Conservation (phyloP, 1,140 invertebrate species). For the Delia radicum region DNA sequence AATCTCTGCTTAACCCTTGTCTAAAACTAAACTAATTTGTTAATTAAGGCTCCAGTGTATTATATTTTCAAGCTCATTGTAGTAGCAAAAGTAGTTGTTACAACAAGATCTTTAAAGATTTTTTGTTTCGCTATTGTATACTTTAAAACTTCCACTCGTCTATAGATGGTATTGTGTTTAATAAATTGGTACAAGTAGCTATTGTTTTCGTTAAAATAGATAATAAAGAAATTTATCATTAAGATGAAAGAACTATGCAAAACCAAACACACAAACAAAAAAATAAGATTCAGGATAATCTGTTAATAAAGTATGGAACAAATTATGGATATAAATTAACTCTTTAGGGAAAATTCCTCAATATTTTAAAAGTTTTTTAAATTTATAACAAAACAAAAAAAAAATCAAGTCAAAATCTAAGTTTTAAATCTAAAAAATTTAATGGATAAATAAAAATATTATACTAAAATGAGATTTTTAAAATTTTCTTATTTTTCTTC, state of each 20-base stretch:
- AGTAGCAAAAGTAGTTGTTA: background rate
- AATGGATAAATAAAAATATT: too few relatives aligned
- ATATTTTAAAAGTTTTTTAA: too few relatives aligned
- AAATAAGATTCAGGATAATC: background rate
- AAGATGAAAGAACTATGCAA: background rate
- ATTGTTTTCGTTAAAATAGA: background rate
- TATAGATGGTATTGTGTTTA: background rate
- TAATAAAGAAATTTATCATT: constrained; percentile 5
- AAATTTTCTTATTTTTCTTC: too few relatives aligned
- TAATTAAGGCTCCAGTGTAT: background rate
- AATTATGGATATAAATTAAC: background rate
- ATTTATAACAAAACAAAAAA: too few relatives aligned
- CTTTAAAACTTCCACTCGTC: background rate
- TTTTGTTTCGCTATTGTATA: background rate
- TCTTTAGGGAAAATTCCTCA: too few relatives aligned
- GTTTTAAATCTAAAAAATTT: too few relatives aligned
- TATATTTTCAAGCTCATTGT: background rate
- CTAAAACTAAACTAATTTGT: too few relatives aligned
- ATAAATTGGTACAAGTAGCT: background rate
- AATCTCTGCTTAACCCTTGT: too few relatives aligned
- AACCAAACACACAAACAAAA: background rate
- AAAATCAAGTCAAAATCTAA: too few relatives aligned
- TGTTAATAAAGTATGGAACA: background rate
- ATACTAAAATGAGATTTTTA: too few relatives aligned
- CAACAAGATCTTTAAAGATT: background rate